Evolutionary conservation across 2,888 invertebrate genomes (phyloP).

Genomic region (Osedax frankpressi): DNA sequence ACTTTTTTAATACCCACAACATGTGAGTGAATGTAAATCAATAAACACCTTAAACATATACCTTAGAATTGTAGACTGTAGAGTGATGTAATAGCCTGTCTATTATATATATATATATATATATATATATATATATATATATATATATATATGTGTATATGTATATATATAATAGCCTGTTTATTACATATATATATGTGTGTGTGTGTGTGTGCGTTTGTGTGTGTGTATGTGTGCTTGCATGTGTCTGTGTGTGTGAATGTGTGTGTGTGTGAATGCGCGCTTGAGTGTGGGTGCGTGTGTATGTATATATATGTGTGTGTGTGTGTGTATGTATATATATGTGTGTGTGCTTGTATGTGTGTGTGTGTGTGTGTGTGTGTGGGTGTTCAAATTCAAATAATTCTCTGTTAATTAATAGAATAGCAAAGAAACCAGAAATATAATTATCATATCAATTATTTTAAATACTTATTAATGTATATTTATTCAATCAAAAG

Average conservation of each 20-base stretch:
- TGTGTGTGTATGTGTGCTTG: neutral
- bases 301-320: neutral
- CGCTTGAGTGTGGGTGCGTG: neutral
- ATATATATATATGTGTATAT: neutral
- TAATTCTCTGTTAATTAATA: no score
- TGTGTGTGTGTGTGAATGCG: neutral
- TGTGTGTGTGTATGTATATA: neutral
- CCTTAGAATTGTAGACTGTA: no score
- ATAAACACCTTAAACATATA: no score
- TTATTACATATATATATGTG: neutral
- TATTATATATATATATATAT: conserved; percentile 8
- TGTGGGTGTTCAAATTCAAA: no score
- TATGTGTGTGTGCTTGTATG: neutral
- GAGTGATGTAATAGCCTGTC: no score
- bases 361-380: neutral
- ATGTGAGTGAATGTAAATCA: no score
- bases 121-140: neutral
- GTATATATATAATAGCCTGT: neutral
- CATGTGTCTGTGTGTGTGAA: neutral
- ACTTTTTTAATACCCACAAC: no score
- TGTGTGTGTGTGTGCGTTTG: neutral
- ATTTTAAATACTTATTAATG: no score
- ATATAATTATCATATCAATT: no score
- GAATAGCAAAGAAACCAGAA: no score
- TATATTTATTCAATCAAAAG: no score